These are phyloP conservation scores for Otolemur garnettii DNA, from an alignment of 2,113 vertebrate species.

Conservation along the genomic window DNA sequence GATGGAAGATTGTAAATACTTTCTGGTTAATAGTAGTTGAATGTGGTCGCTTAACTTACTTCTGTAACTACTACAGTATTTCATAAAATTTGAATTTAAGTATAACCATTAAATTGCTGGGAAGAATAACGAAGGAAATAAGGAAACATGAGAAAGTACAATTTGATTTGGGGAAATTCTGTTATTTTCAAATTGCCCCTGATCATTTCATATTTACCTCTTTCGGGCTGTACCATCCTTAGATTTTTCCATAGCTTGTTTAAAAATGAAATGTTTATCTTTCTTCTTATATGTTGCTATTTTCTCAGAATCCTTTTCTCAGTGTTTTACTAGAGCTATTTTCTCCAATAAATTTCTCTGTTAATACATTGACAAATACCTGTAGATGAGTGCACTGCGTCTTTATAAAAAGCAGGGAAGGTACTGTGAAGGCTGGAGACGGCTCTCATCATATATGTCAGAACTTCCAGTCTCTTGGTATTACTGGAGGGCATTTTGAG, in stretches of 20 bases:
- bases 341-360: background rate
- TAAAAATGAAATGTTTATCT: background rate
- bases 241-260: background rate
- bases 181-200: background rate
- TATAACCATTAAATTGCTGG: background rate
- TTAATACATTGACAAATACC: background rate
- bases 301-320: background rate
- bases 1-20: background rate
- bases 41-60: background rate
- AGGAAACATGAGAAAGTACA: background rate
- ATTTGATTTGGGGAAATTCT: background rate
- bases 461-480: background rate
- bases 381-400: background rate
- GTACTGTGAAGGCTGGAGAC: background rate
- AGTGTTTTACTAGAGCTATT: background rate
- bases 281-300: background rate
- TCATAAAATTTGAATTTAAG: constrained; percentile 1
- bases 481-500: background rate
- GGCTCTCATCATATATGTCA: background rate
- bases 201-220: background rate
- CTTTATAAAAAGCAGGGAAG: background rate
- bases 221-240: background rate
- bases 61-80: background rate
- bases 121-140: background rate
- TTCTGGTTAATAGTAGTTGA: background rate